Evolutionary conservation across 2,797 vertebrate species (phyloP).

Genomic region (Urocyon cinereoargenteus): DNA sequence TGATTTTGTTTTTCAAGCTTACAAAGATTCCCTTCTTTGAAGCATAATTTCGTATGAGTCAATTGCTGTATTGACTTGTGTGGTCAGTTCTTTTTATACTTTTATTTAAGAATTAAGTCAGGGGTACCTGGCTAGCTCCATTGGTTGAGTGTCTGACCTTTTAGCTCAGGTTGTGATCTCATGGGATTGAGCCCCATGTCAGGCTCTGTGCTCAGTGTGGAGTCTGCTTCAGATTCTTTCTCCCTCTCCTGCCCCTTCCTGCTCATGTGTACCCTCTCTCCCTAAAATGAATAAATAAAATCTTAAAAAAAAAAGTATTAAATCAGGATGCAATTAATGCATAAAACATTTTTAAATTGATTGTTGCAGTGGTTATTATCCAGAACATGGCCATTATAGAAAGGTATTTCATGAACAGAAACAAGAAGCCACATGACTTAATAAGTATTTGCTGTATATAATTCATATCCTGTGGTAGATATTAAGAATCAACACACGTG

Average conservation of each 20-base stretch:
- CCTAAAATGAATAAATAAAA: neutral
- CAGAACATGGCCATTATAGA: neutral
- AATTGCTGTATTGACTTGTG: neutral
- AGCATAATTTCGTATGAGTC: slow-evolving; percentile 30
- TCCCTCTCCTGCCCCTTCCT: neutral
- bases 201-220: neutral
- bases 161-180: neutral
- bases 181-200: neutral
- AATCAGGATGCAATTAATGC: neutral
- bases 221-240: neutral
- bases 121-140: neutral
- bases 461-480: slow-evolving; percentile 1
- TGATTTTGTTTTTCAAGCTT: slow-evolving; percentile 42
- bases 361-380: slow-evolving; percentile 19
- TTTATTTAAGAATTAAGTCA: slow-evolving; percentile 48
- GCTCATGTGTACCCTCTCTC: neutral
- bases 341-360: slow-evolving; percentile 39
- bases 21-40: slow-evolving; percentile 22
- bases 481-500: slow-evolving; percentile 6
- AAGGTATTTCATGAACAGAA: neutral
- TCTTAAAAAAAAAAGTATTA: neutral
- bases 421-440: slow-evolving; percentile 29
- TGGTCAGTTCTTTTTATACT: slow-evolving; percentile 22
- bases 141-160: neutral
- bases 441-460: neutral